These are phyloP conservation scores for Meganola albula DNA, from an alignment of 2,888 invertebrate species.

Conservation along the genomic window DNA sequence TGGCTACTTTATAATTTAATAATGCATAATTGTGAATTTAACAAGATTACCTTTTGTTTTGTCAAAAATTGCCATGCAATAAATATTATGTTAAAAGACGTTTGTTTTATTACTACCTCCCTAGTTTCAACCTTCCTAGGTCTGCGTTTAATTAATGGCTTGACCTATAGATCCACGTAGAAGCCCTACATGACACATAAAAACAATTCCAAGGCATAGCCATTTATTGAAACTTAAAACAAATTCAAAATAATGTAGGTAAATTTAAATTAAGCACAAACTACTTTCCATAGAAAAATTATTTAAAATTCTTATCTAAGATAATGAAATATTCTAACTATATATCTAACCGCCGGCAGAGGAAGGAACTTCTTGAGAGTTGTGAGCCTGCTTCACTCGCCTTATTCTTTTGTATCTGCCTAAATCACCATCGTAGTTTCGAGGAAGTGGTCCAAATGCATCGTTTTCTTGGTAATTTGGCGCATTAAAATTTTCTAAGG, in stretches of 20 bases:
- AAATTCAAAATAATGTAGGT: slow-evolving; percentile 27
- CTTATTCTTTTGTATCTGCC: slow-evolving; percentile 62
- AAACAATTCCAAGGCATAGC: no score
- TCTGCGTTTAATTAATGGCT: neutral
- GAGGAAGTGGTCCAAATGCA: slow-evolving; percentile 50
- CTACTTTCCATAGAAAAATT: slow-evolving; percentile 22
- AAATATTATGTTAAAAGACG: slow-evolving; percentile 41
- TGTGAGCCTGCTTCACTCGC: slow-evolving; percentile 42
- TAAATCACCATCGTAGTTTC: slow-evolving; percentile 49
- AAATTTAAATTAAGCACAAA: slow-evolving; percentile 30
- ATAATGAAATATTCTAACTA: slow-evolving; percentile 14
- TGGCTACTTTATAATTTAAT: slow-evolving; percentile 38
- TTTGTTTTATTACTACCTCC: slow-evolving; percentile 23
- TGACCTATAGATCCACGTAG: neutral
- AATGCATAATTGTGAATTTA: slow-evolving; percentile 38
- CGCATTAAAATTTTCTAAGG: slow-evolving; percentile 34
- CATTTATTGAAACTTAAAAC: slow-evolving; percentile 44
- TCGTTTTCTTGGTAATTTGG: slow-evolving; percentile 53
- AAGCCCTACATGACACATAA: neutral
- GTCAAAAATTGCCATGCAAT: slow-evolving; percentile 69
- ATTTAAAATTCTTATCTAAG: slow-evolving; percentile 31
- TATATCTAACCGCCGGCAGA: slow-evolving; percentile 16
- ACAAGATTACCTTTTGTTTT: slow-evolving; percentile 37
- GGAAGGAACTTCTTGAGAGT: slow-evolving; percentile 20
- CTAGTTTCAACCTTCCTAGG: neutral